Evolutionary conservation across 2,797 vertebrate species (phyloP).

Genomic region (Peromyscus nudipes): DNA sequence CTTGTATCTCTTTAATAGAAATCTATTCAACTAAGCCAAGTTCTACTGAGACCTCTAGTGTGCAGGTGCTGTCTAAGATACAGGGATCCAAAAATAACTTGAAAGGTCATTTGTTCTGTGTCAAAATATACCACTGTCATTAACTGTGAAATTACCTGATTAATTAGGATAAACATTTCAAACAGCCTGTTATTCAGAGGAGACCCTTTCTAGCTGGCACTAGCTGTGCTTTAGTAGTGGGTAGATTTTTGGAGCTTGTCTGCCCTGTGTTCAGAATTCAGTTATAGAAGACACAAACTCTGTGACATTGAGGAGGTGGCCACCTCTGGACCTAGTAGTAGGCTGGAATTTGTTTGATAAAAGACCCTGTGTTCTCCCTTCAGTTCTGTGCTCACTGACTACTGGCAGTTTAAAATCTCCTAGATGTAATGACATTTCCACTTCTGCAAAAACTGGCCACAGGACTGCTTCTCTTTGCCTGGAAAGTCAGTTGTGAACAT

Average conservation of each 20-base stretch:
- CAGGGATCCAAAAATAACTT: not conserved
- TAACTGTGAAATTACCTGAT: conserved; percentile 46
- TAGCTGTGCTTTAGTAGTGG: conserved; percentile 3
- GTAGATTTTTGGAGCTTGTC: not conserved
- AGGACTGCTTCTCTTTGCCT: not conserved
- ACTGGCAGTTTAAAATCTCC: not conserved
- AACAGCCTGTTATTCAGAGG: not conserved
- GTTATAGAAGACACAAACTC: not conserved
- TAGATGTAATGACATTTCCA: not conserved
- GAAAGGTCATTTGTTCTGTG: not conserved
- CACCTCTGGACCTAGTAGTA: not conserved
- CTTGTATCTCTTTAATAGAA: not conserved
- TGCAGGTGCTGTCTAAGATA: not conserved
- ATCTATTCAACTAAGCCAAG: not conserved
- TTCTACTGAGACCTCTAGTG: not conserved
- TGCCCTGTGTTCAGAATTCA: conserved; percentile 20
- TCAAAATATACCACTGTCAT: conserved; percentile 45
- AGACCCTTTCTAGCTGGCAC: not conserved
- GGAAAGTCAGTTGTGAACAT: not conserved
- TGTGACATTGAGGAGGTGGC: not conserved
- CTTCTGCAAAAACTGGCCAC: not conserved
- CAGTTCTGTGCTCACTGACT: not conserved
- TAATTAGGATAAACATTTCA: conserved; percentile 54
- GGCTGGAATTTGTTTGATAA: not conserved
- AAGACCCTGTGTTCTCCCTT: not conserved